Base-by-base conservation (phyloP, 2,797 vertebrate species). In the Gymnoscopelus microlampas region DNA sequence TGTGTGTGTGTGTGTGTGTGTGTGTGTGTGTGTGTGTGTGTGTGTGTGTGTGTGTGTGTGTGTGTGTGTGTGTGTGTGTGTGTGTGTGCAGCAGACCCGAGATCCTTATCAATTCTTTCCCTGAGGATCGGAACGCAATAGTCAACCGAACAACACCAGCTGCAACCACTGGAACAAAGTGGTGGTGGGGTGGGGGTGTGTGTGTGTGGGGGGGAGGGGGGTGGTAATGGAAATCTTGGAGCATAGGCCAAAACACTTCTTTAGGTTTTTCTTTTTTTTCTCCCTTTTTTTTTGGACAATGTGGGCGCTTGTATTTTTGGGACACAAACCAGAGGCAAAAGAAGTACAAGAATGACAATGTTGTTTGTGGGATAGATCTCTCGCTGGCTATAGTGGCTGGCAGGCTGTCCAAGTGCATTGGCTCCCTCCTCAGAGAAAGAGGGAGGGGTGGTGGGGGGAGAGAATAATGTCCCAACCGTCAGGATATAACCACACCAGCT, bases 401-500 rank as follows among this genome's bases (percentile, higher is more conserved):
- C 75, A 84, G 77, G 72, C 76, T 65, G 76, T 87, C 81, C 73
- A 83, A 88, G 70, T 77, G 59, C 67, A 73, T 80, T 87, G 86
- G 83, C 79, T 87, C 71, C 72, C 66, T 81, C 63, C 70, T 79
- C 72, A 66, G 61, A 70, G 74, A 77, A 81, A 79, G 56, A 51
- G 68, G 68, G 74, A 87, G 73, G 62, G 63, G 35, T 7, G 23
- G 79, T 76, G 80, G 12, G 50, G 12, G 50, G 50, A 5, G 50
- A 8, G 12, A 13, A 11, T 51, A 83, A 84, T 78, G 79, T 83
- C 83, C 79, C 73, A 78, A 76, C 82, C 86, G 76, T 90, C 75
- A 81, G 39, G 78, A 91, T 90, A 88, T 85, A 91, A 93, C 93
- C 92, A 14, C 93, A 91, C 80, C 85, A 80, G 88, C 83, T 88